Evolutionary conservation across 2,113 vertebrate genomes (phyloP), one percentile per base, ranked within the genome.

Genomic region (Urocolius indicus): DNA sequence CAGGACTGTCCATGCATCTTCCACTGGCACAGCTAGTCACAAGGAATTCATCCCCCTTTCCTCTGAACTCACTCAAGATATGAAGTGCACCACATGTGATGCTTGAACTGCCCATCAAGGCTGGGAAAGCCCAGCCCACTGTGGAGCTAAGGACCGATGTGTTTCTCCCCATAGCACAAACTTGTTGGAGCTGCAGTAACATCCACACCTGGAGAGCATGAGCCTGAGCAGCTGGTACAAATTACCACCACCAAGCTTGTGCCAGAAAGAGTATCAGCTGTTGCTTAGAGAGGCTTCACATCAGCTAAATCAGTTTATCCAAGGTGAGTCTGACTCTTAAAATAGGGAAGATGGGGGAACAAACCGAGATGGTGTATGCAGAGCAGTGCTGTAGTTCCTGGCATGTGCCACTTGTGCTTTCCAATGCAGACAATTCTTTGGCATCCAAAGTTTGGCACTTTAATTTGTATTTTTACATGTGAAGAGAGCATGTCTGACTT

Each of bases 361-460:
- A 6, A 1, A 8, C 4, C 0, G 2, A 29, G 0, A 0, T 3
- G 8, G 34, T 6, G 1, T 21, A 14, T 3, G 2, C 14, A 1
- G 5, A 77, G 30, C 1, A 0, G 5, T 51, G 66, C 21, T 26
- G 36, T 45, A 68, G 19, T 10, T 74, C 34, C 45, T 49, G 34
- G 14, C 4, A 7, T 2, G 18, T 45, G 38, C 26, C 63, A 24
- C 29, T 63, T 32, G 7, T 45, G 41, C 46, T 90, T 84, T 74
- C 57, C 48, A 51, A 4, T 20, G 59, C 61, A 55, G 69, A 5
- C 71, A 58, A 22, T 71, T 48, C n/a, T 69, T 9, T 49, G 5
- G 9, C 10, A 1, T 57, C 13, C 5, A 13, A 58, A 72, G 5
- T 79, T 29, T 85, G 46, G 12, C 38, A 87, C 11, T 65, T 75